Conservation (phyloP, 2,888 invertebrate species). For the Opisthograptis luteolata region DNA sequence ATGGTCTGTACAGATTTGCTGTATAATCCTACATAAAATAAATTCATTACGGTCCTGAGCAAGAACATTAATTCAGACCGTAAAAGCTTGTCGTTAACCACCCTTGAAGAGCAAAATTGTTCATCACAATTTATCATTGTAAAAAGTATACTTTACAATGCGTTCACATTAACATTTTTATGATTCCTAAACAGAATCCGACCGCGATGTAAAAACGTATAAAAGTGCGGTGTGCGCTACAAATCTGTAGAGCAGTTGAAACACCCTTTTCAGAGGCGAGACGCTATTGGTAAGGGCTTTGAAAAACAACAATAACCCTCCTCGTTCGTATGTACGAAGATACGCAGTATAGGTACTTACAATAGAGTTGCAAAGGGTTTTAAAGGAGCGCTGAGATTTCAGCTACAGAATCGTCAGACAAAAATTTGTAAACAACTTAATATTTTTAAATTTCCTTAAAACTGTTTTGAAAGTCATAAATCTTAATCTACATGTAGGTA, state of each 20-base stretch:
- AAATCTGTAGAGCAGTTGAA: conserved; percentile 59
- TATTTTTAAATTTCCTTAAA: too few relatives aligned
- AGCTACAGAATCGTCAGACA: too few relatives aligned
- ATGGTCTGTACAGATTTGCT: too few relatives aligned
- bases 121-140: conserved; percentile 51
- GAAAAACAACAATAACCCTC: conserved; percentile 81
- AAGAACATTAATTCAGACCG: conserved; percentile 8
- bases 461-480: too few relatives aligned
- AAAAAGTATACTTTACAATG: conserved; percentile 54
- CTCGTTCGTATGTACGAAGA: conserved; percentile 70
- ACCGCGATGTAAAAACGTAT: conserved; percentile 66
- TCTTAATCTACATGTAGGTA: background rate
- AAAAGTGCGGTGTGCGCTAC: conserved; percentile 60
- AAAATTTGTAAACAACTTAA: too few relatives aligned
- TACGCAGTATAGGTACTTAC: conserved; percentile 74
- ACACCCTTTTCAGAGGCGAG: conserved; percentile 12
- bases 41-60: background rate
- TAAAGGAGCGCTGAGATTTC: background rate
- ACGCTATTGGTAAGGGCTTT: conserved; percentile 53
- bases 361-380: conserved; percentile 46
- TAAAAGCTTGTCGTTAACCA: conserved; percentile 37
- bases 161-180: conserved; percentile 75
- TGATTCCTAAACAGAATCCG: conserved; percentile 74
- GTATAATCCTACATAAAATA: conserved; percentile 12
- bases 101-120: conserved; percentile 43